Conservation (phyloP, 2,797 vertebrate genomes). For the Urophycis tenuis region DNA sequence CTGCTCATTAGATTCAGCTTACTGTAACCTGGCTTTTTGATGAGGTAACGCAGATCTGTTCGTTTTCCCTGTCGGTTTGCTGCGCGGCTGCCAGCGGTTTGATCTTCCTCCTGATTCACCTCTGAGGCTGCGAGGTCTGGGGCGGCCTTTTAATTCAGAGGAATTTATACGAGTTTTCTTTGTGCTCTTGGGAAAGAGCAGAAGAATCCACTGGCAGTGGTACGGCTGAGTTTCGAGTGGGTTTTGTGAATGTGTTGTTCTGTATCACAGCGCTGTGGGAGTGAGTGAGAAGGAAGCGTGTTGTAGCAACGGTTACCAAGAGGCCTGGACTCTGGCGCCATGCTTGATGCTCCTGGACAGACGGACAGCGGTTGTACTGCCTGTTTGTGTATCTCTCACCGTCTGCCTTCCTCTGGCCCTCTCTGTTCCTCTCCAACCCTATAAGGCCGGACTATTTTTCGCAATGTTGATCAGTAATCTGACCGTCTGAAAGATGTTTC, state of each 20-base stretch:
- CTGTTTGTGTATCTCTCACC: not conserved
- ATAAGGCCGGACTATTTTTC: not conserved
- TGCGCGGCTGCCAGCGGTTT: conserved; percentile 58
- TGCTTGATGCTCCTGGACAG: not conserved
- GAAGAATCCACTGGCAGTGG: not conserved
- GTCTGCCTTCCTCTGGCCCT: not conserved
- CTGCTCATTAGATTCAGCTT: conserved; percentile 53
- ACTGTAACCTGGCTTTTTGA: conserved; percentile 63
- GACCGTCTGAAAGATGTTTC: not conserved
- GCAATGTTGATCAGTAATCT: not conserved
- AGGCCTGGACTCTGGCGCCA: not conserved
- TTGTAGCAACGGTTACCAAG: not conserved
- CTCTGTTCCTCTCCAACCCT: not conserved
- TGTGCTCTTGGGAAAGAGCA: conserved; percentile 12
- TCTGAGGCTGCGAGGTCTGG: conserved; percentile 40
- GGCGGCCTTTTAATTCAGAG: conserved; percentile 36
- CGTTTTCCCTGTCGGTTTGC: conserved; percentile 49
- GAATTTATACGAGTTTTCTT: conserved; percentile 28
- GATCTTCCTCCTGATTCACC: conserved; percentile 53
- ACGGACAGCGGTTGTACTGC: not conserved
- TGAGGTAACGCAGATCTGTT: conserved; percentile 58
- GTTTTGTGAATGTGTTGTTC: not conserved
- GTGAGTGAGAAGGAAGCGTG: not conserved
- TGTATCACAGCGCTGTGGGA: not conserved
- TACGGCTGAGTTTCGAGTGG: not conserved